phyloP scores from a whole-genome alignment of 2,113 vertebrate genomes.

The Heliornis fulica region DNA sequence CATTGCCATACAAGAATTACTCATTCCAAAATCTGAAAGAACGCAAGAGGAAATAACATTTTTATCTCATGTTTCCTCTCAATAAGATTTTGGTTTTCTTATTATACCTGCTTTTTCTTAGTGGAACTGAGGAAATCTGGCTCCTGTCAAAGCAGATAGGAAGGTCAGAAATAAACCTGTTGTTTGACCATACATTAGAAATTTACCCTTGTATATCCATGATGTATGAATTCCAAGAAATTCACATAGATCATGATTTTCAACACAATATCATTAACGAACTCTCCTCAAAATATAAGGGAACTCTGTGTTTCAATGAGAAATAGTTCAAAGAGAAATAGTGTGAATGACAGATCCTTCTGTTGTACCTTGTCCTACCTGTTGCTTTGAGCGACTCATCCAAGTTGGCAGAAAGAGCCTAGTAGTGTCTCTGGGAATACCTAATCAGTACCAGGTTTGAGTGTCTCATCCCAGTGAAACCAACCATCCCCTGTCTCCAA shows the following conservation, averaged over 20 bases:
- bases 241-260: not conserved
- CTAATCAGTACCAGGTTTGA: not conserved
- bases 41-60: not conserved
- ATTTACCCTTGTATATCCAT: not conserved
- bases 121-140: not conserved
- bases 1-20: not conserved
- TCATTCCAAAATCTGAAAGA: not conserved
- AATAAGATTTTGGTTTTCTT: not conserved
- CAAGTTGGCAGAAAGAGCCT: not conserved
- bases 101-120: not conserved
- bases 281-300: not conserved
- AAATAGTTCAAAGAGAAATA: not conserved
- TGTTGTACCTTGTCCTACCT: not conserved
- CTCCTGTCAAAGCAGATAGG: not conserved
- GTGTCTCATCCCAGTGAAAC: not conserved
- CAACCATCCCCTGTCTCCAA: not conserved
- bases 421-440: not conserved
- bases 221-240: not conserved
- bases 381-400: not conserved
- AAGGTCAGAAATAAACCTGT: not conserved
- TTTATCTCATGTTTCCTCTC: not conserved
- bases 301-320: not conserved
- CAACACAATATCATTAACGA: not conserved
- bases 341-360: not conserved
- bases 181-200: not conserved